Conservation (phyloP, 2,113 vertebrate species). For the Larimichthys polyactis region DNA sequence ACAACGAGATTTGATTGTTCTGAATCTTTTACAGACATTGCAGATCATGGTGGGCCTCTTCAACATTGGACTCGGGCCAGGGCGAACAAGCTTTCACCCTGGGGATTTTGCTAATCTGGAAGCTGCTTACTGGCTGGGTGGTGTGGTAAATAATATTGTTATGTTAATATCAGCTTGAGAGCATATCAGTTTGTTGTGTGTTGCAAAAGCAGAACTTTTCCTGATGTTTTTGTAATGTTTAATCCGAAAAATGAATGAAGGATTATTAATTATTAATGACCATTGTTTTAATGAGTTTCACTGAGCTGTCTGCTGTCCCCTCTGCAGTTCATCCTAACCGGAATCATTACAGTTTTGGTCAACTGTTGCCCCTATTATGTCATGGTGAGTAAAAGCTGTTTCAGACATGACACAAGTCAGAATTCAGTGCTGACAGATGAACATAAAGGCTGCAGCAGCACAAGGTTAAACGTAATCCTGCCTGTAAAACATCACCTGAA, state of each 20-base stretch:
- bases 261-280: too few relatives aligned
- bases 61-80: conserved; percentile 61
- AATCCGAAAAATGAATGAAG: background rate
- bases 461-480: too few relatives aligned
- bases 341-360: conserved; percentile 56
- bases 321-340: conserved; percentile 60
- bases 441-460: too few relatives aligned
- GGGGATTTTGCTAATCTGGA: background rate
- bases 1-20: background rate
- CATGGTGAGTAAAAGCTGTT: conserved; percentile 61
- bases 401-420: too few relatives aligned
- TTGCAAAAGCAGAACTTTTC: background rate
- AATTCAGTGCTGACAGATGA: too few relatives aligned
- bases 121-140: conserved; percentile 75
- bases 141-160: conserved; percentile 57
- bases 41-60: conserved; percentile 80
- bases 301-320: background rate
- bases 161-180: background rate
- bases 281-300: background rate
- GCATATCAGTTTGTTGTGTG: background rate
- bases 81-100: background rate
- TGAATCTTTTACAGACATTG: conserved; percentile 56
- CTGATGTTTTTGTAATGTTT: background rate
- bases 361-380: conserved; percentile 35
- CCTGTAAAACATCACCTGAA: too few relatives aligned